Evolutionary conservation across 2,113 vertebrate genomes (phyloP).

Genomic region (Larimichthys polyactis): DNA sequence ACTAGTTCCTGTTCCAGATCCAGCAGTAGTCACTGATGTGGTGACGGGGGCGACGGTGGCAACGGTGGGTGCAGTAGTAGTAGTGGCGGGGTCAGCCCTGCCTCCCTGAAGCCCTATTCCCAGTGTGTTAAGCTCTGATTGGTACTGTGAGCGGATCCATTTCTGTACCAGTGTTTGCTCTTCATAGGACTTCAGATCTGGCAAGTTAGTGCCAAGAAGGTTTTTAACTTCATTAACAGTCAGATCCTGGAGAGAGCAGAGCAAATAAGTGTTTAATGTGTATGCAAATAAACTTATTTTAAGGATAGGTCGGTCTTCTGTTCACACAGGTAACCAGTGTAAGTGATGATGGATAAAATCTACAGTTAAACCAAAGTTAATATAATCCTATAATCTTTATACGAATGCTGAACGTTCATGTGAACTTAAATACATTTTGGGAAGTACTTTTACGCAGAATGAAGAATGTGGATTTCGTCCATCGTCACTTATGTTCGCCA

Average conservation of each 20-base stretch:
- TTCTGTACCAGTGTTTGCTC: conserved; percentile 44
- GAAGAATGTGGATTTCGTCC: too few relatives aligned
- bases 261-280: not conserved
- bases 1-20: not conserved
- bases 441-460: too few relatives aligned
- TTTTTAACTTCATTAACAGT: conserved; percentile 63
- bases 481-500: too few relatives aligned
- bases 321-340: not conserved
- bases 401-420: too few relatives aligned
- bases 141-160: conserved; percentile 62
- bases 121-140: conserved; percentile 50
- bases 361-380: not conserved
- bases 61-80: not conserved
- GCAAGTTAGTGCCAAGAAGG: conserved; percentile 75
- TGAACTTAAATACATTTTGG: too few relatives aligned
- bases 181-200: conserved; percentile 69
- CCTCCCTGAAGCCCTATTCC: conserved; percentile 61
- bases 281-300: not conserved
- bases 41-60: too few relatives aligned
- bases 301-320: not conserved
- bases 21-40: not conserved
- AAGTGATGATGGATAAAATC: not conserved
- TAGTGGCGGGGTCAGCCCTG: not conserved
- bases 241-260: conserved; percentile 59
- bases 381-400: too few relatives aligned